phyloP scores from a whole-genome alignment of 2,888 invertebrate genomes.

The Carterocephalus palaemon region DNA sequence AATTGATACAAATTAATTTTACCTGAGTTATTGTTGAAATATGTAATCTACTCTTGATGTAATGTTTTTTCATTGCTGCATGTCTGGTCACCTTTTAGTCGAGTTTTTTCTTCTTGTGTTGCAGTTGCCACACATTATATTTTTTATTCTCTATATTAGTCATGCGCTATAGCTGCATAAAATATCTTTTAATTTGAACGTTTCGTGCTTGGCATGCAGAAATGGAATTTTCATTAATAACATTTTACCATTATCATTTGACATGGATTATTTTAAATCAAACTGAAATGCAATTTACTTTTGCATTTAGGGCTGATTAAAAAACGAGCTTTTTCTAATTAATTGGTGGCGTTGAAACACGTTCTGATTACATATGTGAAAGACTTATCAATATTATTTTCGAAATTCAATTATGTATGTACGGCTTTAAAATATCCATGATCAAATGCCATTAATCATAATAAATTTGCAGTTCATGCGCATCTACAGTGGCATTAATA shows the following conservation, averaged over 20 bases:
- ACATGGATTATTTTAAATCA: slow-evolving; percentile 51
- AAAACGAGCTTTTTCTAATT: no score
- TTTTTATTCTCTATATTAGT: slow-evolving; percentile 45
- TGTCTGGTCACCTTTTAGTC: slow-evolving; percentile 75
- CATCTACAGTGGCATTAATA: slow-evolving; percentile 69
- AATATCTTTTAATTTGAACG: slow-evolving; percentile 57
- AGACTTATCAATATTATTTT: slow-evolving; percentile 2
- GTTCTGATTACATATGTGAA: slow-evolving; percentile 10
- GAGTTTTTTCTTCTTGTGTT: slow-evolving; percentile 41
- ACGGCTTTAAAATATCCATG: slow-evolving; percentile 49
- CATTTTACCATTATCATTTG: slow-evolving; percentile 39
- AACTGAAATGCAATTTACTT: neutral
- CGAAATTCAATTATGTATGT: slow-evolving; percentile 11
- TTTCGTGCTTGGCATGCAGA: slow-evolving; percentile 78
- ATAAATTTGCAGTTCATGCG: slow-evolving; percentile 61
- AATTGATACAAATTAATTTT: slow-evolving; percentile 6
- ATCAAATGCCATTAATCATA: slow-evolving; percentile 57
- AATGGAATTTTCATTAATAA: slow-evolving; percentile 64
- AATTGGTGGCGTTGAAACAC: no score
- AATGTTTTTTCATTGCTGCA: slow-evolving; percentile 66
- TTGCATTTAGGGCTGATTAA: no score
- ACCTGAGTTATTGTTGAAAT: neutral
- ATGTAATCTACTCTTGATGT: slow-evolving; percentile 26
- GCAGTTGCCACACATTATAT: slow-evolving; percentile 53
- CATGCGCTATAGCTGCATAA: slow-evolving; percentile 59